Conservation (phyloP, 2,888 invertebrate genomes). For the Polydrusus tereticollis region DNA sequence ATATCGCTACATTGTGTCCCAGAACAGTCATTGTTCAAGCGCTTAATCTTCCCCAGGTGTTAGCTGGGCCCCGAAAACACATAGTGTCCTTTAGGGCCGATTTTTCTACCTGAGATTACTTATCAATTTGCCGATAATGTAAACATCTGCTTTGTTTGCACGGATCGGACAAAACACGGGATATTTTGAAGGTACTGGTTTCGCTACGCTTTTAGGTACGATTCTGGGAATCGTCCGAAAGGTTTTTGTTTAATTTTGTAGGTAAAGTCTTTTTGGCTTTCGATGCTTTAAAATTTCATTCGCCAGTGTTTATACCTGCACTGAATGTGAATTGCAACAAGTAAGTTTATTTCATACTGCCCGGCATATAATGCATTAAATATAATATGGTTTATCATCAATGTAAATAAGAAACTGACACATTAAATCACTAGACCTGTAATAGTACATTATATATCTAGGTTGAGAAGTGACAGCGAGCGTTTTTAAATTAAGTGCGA, state of each 20-base stretch:
- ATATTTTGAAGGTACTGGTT: constrained; percentile 45
- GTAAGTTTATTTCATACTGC: no score
- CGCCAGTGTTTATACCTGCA: no score
- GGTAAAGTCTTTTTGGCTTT: constrained; percentile 9
- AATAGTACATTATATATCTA: no score
- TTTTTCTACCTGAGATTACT: constrained; percentile 61
- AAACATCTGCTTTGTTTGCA: constrained; percentile 63
- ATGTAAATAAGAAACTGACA: no score
- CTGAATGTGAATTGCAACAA: no score
- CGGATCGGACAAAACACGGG: constrained; percentile 57
- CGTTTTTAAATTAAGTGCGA: no score
- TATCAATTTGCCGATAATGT: constrained; percentile 60
- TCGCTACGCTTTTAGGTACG: constrained; percentile 2
- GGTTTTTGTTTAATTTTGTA: constrained; percentile 32
- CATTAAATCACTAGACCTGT: no score
- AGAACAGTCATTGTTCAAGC: constrained; percentile 30
- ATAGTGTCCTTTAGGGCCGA: constrained; percentile 39
- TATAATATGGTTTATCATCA: no score
- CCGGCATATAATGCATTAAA: no score
- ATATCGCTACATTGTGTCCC: constrained; percentile 18
- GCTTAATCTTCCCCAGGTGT: constrained; percentile 44
- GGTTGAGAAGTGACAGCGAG: no score
- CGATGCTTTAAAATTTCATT: background rate
- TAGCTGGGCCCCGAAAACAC: constrained; percentile 21
- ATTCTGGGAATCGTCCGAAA: constrained; percentile 26